Percentiles rank a stretch among this genome's conserved stretches.
These are phyloP conservation scores for Eristalinus sepulchralis DNA, from an alignment of 2,888 invertebrate genomes.

Conservation along the genomic window DNA sequence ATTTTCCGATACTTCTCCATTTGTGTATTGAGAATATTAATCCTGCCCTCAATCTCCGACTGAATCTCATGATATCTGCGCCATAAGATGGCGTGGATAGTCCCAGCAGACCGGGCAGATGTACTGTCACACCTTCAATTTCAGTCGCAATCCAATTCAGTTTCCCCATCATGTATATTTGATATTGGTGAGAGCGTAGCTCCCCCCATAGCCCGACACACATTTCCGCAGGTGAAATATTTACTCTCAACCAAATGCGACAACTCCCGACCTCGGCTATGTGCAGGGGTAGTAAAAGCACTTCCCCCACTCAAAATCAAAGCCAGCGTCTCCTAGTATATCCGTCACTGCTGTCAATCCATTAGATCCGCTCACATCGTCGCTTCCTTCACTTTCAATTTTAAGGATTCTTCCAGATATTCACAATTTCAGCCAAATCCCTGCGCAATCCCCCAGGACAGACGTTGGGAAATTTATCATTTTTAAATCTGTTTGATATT, in stretches of 20 bases:
- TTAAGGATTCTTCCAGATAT: constrained; percentile 56
- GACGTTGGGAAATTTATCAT: constrained; percentile 68
- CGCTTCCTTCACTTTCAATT: constrained; percentile 64
- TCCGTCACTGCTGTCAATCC: constrained; percentile 20
- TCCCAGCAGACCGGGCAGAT: not conserved
- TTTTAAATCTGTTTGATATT: constrained; percentile 70
- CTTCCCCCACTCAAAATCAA: constrained; percentile 2
- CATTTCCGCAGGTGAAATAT: not conserved
- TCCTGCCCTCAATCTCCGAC: too few species aligned
- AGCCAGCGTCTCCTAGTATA: not conserved
- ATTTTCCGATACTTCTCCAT: too few species aligned
- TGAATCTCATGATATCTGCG: too few species aligned
- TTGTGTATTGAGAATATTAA: too few species aligned
- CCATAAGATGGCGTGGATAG: too few species aligned
- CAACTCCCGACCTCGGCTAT: not conserved
- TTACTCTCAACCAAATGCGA: not conserved
- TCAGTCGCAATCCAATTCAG: not conserved
- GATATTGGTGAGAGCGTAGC: not conserved
- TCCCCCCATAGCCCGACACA: not conserved
- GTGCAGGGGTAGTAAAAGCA: not conserved
- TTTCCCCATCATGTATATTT: not conserved
- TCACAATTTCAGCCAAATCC: constrained; percentile 64
- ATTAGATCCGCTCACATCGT: constrained; percentile 19
- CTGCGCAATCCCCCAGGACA: constrained; percentile 58
- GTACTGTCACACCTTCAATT: not conserved